Evolutionary conservation across 1,140 invertebrate species (phyloP).

Genomic region (Micrasema minimum): DNA sequence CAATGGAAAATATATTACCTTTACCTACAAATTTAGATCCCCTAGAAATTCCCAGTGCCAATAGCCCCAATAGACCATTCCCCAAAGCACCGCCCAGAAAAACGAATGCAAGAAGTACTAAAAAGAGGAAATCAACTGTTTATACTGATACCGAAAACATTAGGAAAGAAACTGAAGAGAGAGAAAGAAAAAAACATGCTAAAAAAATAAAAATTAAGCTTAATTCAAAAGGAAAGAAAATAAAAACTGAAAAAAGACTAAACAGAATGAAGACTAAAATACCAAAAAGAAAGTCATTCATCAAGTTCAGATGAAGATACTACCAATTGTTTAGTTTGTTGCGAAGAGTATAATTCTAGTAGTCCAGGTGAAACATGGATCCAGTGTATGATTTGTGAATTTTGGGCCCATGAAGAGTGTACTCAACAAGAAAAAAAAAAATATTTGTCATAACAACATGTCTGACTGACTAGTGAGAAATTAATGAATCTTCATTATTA

Average conservation of each 20-base stretch:
- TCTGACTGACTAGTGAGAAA: too few relatives aligned
- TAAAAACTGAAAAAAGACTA: neutral
- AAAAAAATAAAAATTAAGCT: too few relatives aligned
- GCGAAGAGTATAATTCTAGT: neutral
- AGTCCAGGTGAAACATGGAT: neutral
- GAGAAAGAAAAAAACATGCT: slow-evolving; percentile 2
- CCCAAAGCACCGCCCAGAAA: slow-evolving; percentile 5
- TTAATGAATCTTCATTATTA: too few relatives aligned
- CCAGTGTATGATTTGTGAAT: neutral
- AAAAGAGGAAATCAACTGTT: slow-evolving; percentile 17
- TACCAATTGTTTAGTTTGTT: slow-evolving; percentile 11
- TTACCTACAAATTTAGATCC: too few relatives aligned
- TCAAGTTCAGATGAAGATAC: neutral
- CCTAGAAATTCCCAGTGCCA: neutral
- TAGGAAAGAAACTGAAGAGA: slow-evolving; percentile 2
- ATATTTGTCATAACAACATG: too few relatives aligned
- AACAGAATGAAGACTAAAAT: slow-evolving; percentile 11
- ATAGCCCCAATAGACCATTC: neutral
- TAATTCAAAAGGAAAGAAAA: neutral
- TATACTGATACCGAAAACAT: slow-evolving; percentile 5
- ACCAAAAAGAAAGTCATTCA: neutral
- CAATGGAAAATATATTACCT: too few relatives aligned
- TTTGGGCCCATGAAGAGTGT: neutral
- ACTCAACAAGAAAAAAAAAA: too few relatives aligned
- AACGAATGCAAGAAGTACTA: neutral